A percentile compares a stretch with the other conserved stretches of the same genome.
Conservation (phyloP, 1,140 invertebrate genomes). For the Dufourea novaeangliae region DNA sequence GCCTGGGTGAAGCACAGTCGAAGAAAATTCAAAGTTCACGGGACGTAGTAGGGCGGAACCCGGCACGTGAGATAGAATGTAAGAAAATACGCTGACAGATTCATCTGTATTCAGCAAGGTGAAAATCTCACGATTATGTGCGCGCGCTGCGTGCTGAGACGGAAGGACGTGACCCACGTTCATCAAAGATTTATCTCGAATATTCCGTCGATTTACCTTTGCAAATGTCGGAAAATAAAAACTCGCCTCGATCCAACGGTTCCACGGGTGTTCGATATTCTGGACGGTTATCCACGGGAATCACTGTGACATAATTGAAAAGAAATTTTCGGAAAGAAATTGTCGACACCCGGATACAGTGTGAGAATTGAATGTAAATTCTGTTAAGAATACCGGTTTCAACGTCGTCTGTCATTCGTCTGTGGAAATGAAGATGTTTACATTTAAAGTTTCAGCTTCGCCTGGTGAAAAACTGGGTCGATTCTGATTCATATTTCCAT, state of each 20-base stretch:
- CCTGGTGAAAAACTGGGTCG: no score
- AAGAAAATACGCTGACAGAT: constrained; percentile 69
- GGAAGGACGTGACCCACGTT: constrained; percentile 55
- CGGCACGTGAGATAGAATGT: constrained; percentile 40
- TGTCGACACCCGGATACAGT: no score
- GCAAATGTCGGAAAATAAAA: constrained; percentile 37
- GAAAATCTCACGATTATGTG: constrained; percentile 72
- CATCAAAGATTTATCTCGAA: constrained; percentile 62
- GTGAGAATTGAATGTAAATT: no score
- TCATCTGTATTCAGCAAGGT: constrained; percentile 71
- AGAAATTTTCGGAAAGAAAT: background rate
- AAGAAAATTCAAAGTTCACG: constrained; percentile 1
- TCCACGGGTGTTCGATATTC: background rate
- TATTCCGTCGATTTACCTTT: constrained; percentile 46
- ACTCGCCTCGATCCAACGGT: background rate
- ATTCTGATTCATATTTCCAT: no score
- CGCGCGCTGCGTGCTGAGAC: constrained; percentile 48
- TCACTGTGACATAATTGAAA: background rate
- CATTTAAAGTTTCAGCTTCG: no score
- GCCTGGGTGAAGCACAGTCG: background rate
- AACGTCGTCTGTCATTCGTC: no score
- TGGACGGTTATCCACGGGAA: background rate
- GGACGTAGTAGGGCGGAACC: background rate
- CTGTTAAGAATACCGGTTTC: no score
- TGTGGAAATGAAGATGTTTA: no score